Conservation (phyloP, 2,797 vertebrate genomes). For the Toxotes lorentzi region DNA sequence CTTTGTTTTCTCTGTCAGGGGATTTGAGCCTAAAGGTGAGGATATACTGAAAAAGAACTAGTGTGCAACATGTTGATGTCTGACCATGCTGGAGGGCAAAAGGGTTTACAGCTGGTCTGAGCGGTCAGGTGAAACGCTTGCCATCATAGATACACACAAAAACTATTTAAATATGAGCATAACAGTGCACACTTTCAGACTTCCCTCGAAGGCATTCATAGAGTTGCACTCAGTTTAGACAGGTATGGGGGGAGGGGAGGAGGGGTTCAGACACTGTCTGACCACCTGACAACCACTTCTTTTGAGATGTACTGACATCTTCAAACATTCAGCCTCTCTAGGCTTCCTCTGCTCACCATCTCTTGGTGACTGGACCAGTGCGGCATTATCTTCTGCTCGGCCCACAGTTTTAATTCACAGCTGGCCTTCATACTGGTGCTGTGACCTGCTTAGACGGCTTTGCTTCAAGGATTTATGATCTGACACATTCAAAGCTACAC, state of each 20-base stretch:
- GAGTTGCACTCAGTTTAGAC: neutral
- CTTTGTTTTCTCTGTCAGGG: neutral
- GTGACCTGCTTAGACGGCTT: slow-evolving; percentile 20
- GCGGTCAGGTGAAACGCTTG: too few relatives aligned
- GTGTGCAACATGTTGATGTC: neutral
- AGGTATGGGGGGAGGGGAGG: neutral
- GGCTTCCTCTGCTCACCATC: neutral
- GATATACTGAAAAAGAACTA: too few relatives aligned
- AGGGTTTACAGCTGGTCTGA: neutral
- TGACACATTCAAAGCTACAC: neutral
- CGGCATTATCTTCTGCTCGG: slow-evolving; percentile 16
- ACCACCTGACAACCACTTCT: neutral
- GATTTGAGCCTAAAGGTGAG: neutral
- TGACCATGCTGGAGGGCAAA: neutral
- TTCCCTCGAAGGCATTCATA: neutral
- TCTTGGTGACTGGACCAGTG: neutral
- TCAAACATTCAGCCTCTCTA: neutral
- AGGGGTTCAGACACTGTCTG: neutral
- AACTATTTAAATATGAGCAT: neutral
- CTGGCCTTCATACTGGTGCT: neutral
- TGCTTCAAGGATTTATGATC: neutral
- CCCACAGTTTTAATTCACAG: slow-evolving; percentile 26
- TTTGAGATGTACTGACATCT: neutral
- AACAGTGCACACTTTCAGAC: too few relatives aligned
- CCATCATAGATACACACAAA: too few relatives aligned